Conservation (phyloP, 2,888 invertebrate genomes). For the Abrostola triplasia region DNA sequence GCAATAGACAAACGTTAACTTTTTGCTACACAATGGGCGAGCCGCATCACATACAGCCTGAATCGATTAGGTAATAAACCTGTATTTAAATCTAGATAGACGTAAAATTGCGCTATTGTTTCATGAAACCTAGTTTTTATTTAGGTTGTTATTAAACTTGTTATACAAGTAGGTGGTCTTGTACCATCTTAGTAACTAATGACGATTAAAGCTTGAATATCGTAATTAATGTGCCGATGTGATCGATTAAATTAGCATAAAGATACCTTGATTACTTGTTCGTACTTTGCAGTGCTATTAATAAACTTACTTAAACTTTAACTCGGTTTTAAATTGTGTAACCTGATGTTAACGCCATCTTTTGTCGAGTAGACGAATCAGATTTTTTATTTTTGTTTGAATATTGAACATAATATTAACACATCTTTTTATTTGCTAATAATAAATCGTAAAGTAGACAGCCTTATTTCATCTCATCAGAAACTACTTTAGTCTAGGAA, state of each 20-base stretch:
- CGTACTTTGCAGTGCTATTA: neutral
- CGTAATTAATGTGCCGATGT: neutral
- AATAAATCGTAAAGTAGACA: neutral
- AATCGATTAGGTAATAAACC: conserved; percentile 73
- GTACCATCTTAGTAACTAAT: conserved; percentile 39
- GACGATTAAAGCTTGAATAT: conserved; percentile 18
- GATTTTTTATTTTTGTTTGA: neutral
- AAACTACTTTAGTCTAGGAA: too few species aligned
- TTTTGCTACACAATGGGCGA: conserved; percentile 54
- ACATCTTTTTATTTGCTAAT: neutral
- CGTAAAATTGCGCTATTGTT: conserved; percentile 72
- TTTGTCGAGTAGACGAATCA: conserved; percentile 49
- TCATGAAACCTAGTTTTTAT: conserved; percentile 66
- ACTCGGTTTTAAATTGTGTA: neutral
- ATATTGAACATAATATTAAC: too few species aligned
- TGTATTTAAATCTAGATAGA: conserved; percentile 72
- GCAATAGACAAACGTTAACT: conserved; percentile 41
- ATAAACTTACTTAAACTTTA: neutral
- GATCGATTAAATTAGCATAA: neutral
- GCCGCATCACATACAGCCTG: conserved; percentile 45
- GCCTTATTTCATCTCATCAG: too few species aligned
- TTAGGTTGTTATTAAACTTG: conserved; percentile 65
- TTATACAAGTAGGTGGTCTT: conserved; percentile 47
- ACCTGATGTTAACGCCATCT: conserved; percentile 54
- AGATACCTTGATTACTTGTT: neutral